A percentile compares a stretch with the other conserved stretches of the same genome.
Conservation (phyloP, 2,888 invertebrate species). For the Cryptocheilus praepositus region DNA sequence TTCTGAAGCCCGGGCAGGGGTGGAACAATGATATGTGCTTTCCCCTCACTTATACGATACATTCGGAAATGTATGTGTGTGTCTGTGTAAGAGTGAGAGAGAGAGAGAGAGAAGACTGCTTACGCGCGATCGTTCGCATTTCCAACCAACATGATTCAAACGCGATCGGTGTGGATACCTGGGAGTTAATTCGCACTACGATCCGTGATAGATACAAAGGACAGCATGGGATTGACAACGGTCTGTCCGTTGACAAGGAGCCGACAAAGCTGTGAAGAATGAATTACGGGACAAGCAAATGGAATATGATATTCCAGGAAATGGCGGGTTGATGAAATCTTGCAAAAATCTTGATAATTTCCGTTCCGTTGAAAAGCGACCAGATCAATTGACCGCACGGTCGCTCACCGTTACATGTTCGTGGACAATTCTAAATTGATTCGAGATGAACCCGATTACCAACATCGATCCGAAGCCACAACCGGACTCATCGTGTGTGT, state of each 20-base stretch:
- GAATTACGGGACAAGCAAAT: too few species aligned
- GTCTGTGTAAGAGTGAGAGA: too few species aligned
- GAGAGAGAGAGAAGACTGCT: background rate
- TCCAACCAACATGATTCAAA: background rate
- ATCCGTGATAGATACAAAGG: background rate
- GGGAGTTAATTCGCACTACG: constrained; percentile 2
- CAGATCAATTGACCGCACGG: background rate
- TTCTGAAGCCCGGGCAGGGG: constrained; percentile 52
- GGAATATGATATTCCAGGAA: too few species aligned
- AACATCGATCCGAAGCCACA: background rate
- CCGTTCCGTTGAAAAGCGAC: background rate
- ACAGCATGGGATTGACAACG: too few species aligned
- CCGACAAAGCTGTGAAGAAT: too few species aligned
- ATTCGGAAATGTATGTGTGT: background rate
- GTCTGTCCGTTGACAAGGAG: too few species aligned
- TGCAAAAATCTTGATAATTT: background rate
- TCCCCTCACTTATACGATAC: constrained; percentile 18
- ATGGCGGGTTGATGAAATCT: too few species aligned
- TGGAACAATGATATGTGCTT: constrained; percentile 47
- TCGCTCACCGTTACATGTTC: background rate
- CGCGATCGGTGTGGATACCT: background rate
- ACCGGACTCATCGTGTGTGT: constrained; percentile 1
- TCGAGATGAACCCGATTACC: background rate
- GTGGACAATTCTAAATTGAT: background rate
- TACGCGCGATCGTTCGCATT: background rate